Percentiles rank a stretch among this genome's conserved stretches.
phyloP scores from a whole-genome alignment of 2,113 vertebrate species.

The Sebastes schlegelii region DNA sequence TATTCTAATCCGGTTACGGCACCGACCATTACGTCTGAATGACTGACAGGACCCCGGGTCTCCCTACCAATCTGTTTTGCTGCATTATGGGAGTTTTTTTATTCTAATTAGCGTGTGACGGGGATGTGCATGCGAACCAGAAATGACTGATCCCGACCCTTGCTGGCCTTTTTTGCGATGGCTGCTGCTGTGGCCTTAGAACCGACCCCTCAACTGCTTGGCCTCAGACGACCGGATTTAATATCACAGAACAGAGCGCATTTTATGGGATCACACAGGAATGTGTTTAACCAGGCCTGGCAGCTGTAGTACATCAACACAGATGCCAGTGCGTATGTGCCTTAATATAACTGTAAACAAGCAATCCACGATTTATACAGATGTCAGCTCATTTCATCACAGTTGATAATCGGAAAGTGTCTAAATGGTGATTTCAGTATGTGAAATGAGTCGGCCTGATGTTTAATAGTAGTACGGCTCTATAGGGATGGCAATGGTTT shows the following conservation, averaged over 20 bases:
- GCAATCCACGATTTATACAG: neutral
- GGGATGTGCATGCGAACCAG: neutral
- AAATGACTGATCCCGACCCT: conserved; percentile 6
- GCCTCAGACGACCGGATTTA: neutral
- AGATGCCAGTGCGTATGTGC: conserved; percentile 3
- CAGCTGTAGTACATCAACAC: conserved; percentile 34
- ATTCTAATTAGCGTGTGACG: neutral
- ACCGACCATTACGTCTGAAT: neutral
- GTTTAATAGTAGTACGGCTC: neutral
- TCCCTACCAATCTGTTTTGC: neutral
- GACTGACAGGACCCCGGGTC: conserved; percentile 26
- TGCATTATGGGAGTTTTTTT: neutral
- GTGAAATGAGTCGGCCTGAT: too few species aligned
- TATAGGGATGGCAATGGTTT: neutral
- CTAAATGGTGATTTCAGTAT: neutral
- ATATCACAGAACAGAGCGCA: neutral
- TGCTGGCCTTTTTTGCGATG: neutral
- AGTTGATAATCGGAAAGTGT: neutral
- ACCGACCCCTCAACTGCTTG: neutral
- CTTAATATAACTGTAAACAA: conserved; percentile 30
- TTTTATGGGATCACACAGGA: conserved; percentile 13
- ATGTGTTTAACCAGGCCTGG: conserved; percentile 32
- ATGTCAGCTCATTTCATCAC: neutral
- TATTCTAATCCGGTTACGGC: neutral
- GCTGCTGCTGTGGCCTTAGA: neutral